Conservation (phyloP, 1,140 invertebrate genomes). For the Vanessa atalanta region DNA sequence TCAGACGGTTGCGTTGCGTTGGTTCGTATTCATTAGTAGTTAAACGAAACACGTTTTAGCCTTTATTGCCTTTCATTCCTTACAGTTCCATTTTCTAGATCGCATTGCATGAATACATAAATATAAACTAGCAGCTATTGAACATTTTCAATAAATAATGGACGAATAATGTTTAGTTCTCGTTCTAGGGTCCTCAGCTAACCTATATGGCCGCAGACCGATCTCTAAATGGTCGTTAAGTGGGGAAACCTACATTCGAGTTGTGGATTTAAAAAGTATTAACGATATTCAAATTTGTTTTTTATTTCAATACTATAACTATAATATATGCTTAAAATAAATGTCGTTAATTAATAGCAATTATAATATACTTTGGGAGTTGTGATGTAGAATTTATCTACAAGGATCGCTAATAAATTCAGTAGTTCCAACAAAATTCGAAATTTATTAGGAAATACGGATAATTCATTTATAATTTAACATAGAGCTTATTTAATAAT, state of each 20-base stretch:
- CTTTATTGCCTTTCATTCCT: constrained; percentile 31
- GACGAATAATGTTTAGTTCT: background rate
- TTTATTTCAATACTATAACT: background rate
- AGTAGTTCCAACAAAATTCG: too few species aligned
- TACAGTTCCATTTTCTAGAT: constrained; percentile 21
- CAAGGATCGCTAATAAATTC: too few species aligned
- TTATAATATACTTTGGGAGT: too few species aligned
- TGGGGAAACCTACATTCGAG: background rate
- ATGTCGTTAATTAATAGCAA: too few species aligned
- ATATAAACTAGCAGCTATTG: constrained; percentile 23
- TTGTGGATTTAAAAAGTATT: background rate
- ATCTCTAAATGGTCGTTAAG: background rate
- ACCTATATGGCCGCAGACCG: background rate
- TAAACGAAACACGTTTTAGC: constrained; percentile 28
- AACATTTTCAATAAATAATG: constrained; percentile 13
- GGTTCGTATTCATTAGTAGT: constrained; percentile 31
- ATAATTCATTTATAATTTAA: too few species aligned
- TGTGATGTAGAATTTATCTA: too few species aligned
- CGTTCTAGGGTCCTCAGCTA: background rate
- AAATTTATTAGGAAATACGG: too few species aligned
- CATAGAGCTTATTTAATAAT: too few species aligned
- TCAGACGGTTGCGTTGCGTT: constrained; percentile 8
- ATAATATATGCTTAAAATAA: too few species aligned
- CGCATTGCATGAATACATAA: constrained; percentile 23
- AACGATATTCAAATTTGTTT: background rate